Evolutionary conservation across 35 echinoderm and acorn worm genomes (phyloP), one percentile per base, ranked within the genome.

Genomic region (Apostichopus parvimensis): DNA sequence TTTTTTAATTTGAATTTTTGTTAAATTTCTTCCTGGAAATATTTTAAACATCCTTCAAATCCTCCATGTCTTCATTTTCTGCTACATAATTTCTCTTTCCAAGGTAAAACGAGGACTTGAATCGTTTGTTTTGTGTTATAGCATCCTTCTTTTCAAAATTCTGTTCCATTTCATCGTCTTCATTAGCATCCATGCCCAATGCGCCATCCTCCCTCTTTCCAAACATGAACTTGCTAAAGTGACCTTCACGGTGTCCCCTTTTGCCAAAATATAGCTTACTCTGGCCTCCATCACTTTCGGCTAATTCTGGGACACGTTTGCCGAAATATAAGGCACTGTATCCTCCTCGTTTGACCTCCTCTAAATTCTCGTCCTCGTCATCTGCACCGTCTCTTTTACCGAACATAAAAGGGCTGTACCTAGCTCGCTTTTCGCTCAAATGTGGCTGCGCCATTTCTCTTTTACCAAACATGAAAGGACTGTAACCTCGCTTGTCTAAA

Each of bases 241-340:
- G 34, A 45, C 34, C 34, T 45, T 4, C 34, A 12, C 20, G n/a
- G 53, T 59, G 55, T 58, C 81, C 54, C 12, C 81, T 53, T 84
- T 84, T 84, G 15, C 81, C 56, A 17, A 84, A 58, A 23, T 84
- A 84, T 22, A 58, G 55, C 54, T 60, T 84, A 52, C 56, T 84
- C 7, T 59, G 18, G 8, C 78, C 78, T 6, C 52, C 34, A 45
- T 45, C 34, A 45, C 34, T 45, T 45, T 45, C 34, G 34, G 1
- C 34, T 45, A 45, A 45, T 54, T 82, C 79, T 53, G 79, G 79
- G 12, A 82, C 79, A 82, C 81, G 81, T 23, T 84, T 84, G 81
- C 81, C 81, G 81, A 84, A 84, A 84, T 84, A 84, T 84, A 84
- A 84, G 81, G 57, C 81, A 84, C 81, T 84, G 57, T 84, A 84